Conservation (phyloP, 2,797 vertebrate species). For the Coendou prehensilis region DNA sequence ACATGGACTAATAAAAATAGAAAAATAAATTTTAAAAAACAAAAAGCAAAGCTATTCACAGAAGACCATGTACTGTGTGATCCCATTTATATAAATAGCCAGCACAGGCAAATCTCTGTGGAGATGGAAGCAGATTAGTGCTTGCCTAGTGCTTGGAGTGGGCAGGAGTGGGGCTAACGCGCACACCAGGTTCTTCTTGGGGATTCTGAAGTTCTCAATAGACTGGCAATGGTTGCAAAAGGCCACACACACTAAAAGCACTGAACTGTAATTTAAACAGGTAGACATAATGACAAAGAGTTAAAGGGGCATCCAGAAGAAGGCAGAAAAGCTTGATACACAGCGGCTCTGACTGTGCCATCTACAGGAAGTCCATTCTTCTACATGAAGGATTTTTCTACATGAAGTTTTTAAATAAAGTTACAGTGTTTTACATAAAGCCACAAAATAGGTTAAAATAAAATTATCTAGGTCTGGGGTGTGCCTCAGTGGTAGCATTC, state of each 20-base stretch:
- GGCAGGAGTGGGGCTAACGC: background rate
- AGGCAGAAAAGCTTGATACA: background rate
- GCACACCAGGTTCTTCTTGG: background rate
- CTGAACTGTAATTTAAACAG: background rate
- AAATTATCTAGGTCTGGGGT: background rate
- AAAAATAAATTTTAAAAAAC: background rate
- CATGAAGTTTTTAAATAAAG: background rate
- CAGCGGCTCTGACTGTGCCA: background rate
- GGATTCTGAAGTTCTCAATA: background rate
- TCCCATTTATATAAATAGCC: background rate
- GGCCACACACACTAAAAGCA: background rate
- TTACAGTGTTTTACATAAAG: background rate
- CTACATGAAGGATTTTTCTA: background rate
- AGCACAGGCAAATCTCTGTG: background rate
- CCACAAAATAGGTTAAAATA: constrained; percentile 7
- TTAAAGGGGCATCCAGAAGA: background rate
- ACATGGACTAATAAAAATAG: background rate
- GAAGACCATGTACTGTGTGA: background rate
- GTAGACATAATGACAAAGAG: background rate
- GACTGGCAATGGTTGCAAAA: background rate
- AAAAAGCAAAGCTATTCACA: background rate
- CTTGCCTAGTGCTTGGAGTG: background rate
- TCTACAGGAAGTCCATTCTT: background rate
- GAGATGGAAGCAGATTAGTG: background rate
- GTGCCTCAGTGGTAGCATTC: background rate